Evolutionary conservation across 1,140 invertebrate species (phyloP).

Genomic region (Micrasema longulum): DNA sequence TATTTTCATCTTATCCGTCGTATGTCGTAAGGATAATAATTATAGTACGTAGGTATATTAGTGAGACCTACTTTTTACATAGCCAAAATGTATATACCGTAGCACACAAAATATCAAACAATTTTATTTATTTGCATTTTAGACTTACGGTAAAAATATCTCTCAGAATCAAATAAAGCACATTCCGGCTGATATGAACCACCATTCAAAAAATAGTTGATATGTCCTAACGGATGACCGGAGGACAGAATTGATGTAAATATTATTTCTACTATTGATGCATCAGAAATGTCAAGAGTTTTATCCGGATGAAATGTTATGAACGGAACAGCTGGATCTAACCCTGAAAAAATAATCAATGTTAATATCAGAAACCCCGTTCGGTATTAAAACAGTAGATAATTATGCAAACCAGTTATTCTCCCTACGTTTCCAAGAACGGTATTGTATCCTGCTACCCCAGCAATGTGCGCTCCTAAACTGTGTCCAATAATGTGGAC

Average conservation of each 20-base stretch:
- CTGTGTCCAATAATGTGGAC: constrained; percentile 50
- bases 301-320: constrained; percentile 42
- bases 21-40: too few relatives aligned
- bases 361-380: too few relatives aligned
- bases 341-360: constrained; percentile 24
- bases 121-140: too few relatives aligned
- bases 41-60: too few relatives aligned
- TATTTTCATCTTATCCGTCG: too few relatives aligned
- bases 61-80: too few relatives aligned
- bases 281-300: constrained; percentile 44
- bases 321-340: constrained; percentile 48
- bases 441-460: constrained; percentile 39
- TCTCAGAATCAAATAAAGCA: neutral
- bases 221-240: constrained; percentile 48
- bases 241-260: constrained; percentile 49
- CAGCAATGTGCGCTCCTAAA: constrained; percentile 47
- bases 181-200: constrained; percentile 45
- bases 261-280: constrained; percentile 44
- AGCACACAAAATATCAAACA: too few relatives aligned
- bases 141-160: too few relatives aligned
- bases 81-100: too few relatives aligned
- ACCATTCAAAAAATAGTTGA: constrained; percentile 49
- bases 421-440: constrained; percentile 35
- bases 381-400: too few relatives aligned
- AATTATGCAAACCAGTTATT: constrained; percentile 44